Base-by-base conservation (phyloP, 2,113 vertebrate genomes). In the Equus przewalskii region DNA sequence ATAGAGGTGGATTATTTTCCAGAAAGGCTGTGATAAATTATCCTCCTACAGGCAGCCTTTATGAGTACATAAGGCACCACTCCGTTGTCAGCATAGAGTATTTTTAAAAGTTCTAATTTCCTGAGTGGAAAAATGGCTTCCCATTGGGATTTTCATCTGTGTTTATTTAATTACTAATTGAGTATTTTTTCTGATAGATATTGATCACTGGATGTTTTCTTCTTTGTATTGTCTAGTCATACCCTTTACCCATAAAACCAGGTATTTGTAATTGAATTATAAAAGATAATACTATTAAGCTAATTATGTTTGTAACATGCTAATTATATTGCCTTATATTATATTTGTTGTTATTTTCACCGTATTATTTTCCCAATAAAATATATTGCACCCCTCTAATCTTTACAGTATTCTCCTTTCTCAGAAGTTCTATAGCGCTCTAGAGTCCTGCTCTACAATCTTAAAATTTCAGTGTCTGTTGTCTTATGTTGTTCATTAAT, bases 151-250 rank as follows among this genome's bases (percentile, higher is more conserved):
- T 91, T 82, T 88, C 41, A 75, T 26, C 41, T 92, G 4, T 14
- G 51, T 93, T 93, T 44, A 92, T 82, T 96, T 84, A 26, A 80
- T 94, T 94, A 65, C 7, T 62, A 67, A 58, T 91, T 96, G 26
- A 84, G 14, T 79, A 44, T 73, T 56, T 97, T 82, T 85, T 96
- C 51, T 58, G 54, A 44, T 28, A 33, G 9, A 62, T 65, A 65
- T 79, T 44, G 21, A 7, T 89, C 19, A 33, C 65, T 90, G 58
- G 2, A 54, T 60, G 8, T 46, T 93, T 81, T 91, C 44, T 94
- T 81, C 16, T 93, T 93, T 94, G 10, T 88, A 19, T 56, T 85
- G 2, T 91, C 15, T 92, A 67, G 86, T 30, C 18, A 62, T 86
- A 12, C 6, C 44, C 69, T 95, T 97, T 65, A 58, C 12, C 3